Base-by-base conservation (phyloP, 2,113 vertebrate species). In the Etheostoma spectabile region DNA sequence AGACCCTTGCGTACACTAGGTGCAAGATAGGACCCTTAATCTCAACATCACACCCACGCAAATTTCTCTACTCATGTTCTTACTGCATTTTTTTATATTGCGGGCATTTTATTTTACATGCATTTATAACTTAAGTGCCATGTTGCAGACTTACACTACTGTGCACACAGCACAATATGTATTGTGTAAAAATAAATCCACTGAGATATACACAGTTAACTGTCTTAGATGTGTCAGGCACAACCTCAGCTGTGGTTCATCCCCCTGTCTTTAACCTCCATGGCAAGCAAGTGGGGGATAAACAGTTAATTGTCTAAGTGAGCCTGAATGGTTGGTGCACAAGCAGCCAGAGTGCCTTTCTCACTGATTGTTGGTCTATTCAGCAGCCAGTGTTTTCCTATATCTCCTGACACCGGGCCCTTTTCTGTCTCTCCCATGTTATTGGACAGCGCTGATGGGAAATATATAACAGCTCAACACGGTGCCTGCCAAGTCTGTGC, bases 381-480 rank as follows among this genome's bases (percentile, higher is more conserved):
- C 61, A 73, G 49, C 71, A 75, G 80, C 30, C 51, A 19, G 33
- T 63, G 62, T 62, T 87, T 71, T 51, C 66, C 33, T 72, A 68
- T 70, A 83, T 83, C 71, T 76, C 52, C 76, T 85, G 80, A 87
- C 79, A 84, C 72, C 14, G 21, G 71, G 75, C 64, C 81, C 84
- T 85, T 74, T 86, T 30, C 63, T 77, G 65, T 86, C 82, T 90
- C 57, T 75, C 62, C 84, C 22, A 70, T 79, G 83, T 83, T 90
- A 79, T 80, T 90, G 78, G 74, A 86, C 81, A 85, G 68, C 57
- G 2, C 82, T 83, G 74, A 88, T 85, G 79, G 77, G 82, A 90
- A 90, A 87, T 88, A 79, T 86, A 85, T 83, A 88, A 85, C 83
- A 91, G 75, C 74, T 63, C 69, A 67, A 86, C 90, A 91, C 24